Evolutionary conservation across 2,888 invertebrate genomes (phyloP).

Genomic region (Cryptocephalus moraei): DNA sequence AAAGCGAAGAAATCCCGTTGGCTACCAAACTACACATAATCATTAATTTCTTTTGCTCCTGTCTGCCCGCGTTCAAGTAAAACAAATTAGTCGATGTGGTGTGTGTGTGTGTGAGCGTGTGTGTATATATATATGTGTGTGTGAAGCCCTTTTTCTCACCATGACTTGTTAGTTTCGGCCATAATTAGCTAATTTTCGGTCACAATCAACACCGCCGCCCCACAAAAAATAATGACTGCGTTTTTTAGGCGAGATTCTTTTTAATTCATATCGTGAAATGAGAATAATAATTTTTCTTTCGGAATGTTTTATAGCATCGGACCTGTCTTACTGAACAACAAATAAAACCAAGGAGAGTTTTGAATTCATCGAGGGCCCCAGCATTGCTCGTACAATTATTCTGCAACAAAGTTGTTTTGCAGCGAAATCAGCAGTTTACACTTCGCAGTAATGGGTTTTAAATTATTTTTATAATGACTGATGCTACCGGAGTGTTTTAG

Average conservation of each 20-base stretch:
- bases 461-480: too few species aligned
- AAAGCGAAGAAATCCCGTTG: neutral
- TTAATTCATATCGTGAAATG: too few species aligned
- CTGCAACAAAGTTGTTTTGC: too few species aligned
- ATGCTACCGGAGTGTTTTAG: too few species aligned
- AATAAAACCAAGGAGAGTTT: too few species aligned
- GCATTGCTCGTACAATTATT: too few species aligned
- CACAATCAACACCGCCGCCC: slow-evolving; percentile 14
- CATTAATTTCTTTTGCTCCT: slow-evolving; percentile 9
- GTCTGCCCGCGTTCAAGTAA: slow-evolving; percentile 2
- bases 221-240: neutral
- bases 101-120: slow-evolving; percentile 9
- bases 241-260: neutral
- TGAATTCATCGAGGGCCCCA: too few species aligned
- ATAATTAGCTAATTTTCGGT: slow-evolving; percentile 21
- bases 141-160: slow-evolving; percentile 12
- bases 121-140: neutral
- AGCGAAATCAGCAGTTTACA: too few species aligned
- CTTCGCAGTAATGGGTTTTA: too few species aligned
- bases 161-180: slow-evolving; percentile 16
- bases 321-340: too few species aligned
- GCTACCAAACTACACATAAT: slow-evolving; percentile 15
- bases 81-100: slow-evolving; percentile 18
- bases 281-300: too few species aligned
- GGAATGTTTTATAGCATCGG: too few species aligned